Base-by-base conservation (phyloP, 2,888 invertebrate genomes). In the Helleia helle region DNA sequence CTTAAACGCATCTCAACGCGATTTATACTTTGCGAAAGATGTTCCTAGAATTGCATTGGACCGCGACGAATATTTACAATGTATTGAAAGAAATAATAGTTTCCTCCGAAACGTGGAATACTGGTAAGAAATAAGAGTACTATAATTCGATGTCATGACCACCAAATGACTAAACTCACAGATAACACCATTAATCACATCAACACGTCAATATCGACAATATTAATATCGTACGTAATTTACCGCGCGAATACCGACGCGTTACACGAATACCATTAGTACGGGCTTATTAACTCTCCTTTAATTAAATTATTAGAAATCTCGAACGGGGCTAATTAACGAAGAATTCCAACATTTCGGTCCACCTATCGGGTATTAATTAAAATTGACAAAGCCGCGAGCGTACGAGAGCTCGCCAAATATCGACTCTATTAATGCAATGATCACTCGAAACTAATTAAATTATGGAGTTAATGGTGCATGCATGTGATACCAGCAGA, bases 251-350 rank as follows among this genome's bases (percentile, higher is more conserved):
- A 69, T 62, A 51, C 63, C 66, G 47, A 46, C 74, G 62, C 75
- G 69, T 71, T 58, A 64, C 76, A 63, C 61, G 70, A 66, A 80
- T 80, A 71, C 79, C 79, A 51, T 54, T 64, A 60, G 63, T 62
- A 57, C 58, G 59, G 56, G 71, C 72, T 79, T 79, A 80, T 79
- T 80, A 83, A 80, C 79, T 71, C 71, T 65, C 59, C 65, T 71
- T 76, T 80, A 80, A 81, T 81, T 80, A 83, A 81, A 84, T 84
- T 81, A 83, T 83, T 83, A 84, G 83, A 83, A 81, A 79, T 80
- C 83, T 80, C 79, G 65, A 67, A 60, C 69, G 59, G 67, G 71
- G 71, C 83, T 83, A 84, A 84, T 84, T 83, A 83, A 79, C 64
- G 72, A 83, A 83, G 83, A 81, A 84, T 84, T 81, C 67, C 76